Conservation (phyloP, 2,113 vertebrate species). For the Xiphophorus couchianus region DNA sequence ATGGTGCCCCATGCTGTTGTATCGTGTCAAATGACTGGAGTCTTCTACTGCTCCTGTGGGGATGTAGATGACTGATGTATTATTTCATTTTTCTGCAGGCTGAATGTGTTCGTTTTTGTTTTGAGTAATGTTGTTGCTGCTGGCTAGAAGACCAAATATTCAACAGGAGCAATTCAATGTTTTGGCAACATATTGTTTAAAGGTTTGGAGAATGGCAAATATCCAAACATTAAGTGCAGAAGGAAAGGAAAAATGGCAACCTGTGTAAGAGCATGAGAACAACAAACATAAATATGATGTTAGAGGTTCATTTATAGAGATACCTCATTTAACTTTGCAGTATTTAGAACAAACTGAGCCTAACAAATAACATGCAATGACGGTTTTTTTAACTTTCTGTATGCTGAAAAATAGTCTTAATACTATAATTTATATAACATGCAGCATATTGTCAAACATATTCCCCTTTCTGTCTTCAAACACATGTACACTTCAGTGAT, state of each 20-base stretch:
- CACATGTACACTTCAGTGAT: neutral
- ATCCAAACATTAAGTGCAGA: neutral
- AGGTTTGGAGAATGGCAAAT: neutral
- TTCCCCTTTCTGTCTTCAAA: neutral
- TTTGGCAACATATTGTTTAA: neutral
- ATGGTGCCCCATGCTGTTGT: conserved; percentile 4
- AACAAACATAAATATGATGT: neutral
- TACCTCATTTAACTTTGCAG: neutral
- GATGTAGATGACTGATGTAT: conserved; percentile 1
- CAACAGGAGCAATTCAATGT: neutral
- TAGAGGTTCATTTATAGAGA: neutral
- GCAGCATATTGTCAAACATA: neutral
- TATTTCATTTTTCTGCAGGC: neutral
- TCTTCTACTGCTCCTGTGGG: conserved; percentile 11
- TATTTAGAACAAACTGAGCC: neutral
- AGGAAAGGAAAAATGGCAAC: neutral
- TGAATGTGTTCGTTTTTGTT: neutral
- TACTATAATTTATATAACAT: neutral
- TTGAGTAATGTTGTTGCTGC: conserved; percentile 17
- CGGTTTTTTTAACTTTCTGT: too few species aligned
- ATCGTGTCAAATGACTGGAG: conserved; percentile 36
- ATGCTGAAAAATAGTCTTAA: too few species aligned
- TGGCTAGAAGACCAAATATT: neutral
- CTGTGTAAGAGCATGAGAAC: neutral
- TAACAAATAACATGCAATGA: neutral